These are phyloP conservation scores for Sparidentex hasta DNA, from an alignment of 2,797 vertebrate genomes.

Conservation along the genomic window DNA sequence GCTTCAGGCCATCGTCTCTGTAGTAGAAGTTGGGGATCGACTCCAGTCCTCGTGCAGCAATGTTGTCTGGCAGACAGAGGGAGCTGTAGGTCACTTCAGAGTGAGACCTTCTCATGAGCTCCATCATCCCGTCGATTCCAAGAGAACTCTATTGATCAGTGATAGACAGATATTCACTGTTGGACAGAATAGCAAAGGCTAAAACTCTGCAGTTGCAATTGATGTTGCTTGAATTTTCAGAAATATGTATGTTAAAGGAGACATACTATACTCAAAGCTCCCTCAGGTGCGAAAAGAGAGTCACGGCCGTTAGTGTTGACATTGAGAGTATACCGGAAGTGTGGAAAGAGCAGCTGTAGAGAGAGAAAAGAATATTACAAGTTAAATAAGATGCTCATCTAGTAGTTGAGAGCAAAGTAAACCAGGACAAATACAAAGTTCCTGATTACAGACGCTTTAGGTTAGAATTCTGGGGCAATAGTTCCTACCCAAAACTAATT, in stretches of 20 bases:
- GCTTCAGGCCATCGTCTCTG: constrained; percentile 81
- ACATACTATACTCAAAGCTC: background rate
- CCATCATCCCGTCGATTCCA: background rate
- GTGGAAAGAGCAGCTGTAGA: constrained; percentile 12
- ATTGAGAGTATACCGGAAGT: background rate
- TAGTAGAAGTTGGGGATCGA: constrained; percentile 82
- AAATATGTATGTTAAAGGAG: background rate
- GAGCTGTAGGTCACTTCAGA: constrained; percentile 10
- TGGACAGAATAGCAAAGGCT: background rate
- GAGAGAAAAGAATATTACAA: background rate
- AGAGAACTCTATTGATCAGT: background rate
- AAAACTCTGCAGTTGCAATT: background rate
- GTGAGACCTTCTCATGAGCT: background rate
- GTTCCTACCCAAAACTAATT: too few species aligned
- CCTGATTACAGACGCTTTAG: too few species aligned
- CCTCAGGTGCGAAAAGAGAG: background rate
- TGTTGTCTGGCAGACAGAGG: constrained; percentile 51
- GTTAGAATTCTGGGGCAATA: too few species aligned
- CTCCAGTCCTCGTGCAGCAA: constrained; percentile 79
- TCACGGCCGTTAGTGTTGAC: background rate
- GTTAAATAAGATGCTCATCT: too few species aligned
- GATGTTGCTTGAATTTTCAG: too few species aligned
- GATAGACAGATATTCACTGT: background rate
- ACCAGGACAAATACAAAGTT: background rate
- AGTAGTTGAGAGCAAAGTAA: background rate